Conservation (phyloP, 2,888 invertebrate species). For the Stictocephala bisonia region DNA sequence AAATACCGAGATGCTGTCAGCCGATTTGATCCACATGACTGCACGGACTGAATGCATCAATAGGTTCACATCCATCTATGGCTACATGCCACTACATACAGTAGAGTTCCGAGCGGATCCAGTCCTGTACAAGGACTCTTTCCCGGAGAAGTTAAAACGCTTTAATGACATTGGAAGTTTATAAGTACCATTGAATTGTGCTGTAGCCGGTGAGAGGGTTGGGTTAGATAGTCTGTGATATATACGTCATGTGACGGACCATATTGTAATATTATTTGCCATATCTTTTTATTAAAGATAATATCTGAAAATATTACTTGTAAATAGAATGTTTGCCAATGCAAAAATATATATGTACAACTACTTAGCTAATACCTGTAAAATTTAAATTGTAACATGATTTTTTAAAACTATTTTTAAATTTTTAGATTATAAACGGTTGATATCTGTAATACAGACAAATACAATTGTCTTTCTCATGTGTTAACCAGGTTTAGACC, state of each 20-base stretch:
- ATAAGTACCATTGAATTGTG: slow-evolving; percentile 64
- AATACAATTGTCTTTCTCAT: too few relatives aligned
- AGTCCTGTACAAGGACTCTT: slow-evolving; percentile 87
- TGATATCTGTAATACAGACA: too few relatives aligned
- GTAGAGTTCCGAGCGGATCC: slow-evolving; percentile 97
- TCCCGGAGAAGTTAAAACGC: slow-evolving; percentile 86
- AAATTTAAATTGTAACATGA: too few relatives aligned
- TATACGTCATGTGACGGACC: background rate
- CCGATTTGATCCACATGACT: slow-evolving; percentile 92
- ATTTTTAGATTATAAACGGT: too few relatives aligned
- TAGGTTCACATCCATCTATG: slow-evolving; percentile 80
- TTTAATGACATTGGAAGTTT: slow-evolving; percentile 92
- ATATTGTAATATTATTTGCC: background rate
- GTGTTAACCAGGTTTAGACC: too few relatives aligned
- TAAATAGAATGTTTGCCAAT: too few relatives aligned
- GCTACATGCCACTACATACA: slow-evolving; percentile 86
- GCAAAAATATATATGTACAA: too few relatives aligned
- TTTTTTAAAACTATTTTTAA: too few relatives aligned
- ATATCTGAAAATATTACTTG: background rate
- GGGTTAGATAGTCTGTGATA: slow-evolving; percentile 14
- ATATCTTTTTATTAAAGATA: background rate
- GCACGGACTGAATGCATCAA: slow-evolving; percentile 93
- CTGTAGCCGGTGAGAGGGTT: background rate
- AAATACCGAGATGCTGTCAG: slow-evolving; percentile 93
- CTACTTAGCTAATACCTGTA: too few relatives aligned